Evolutionary conservation across 2,888 invertebrate species (phyloP), one percentile per base, ranked within the genome.

Genomic region (Zaprionus lineosus): DNA sequence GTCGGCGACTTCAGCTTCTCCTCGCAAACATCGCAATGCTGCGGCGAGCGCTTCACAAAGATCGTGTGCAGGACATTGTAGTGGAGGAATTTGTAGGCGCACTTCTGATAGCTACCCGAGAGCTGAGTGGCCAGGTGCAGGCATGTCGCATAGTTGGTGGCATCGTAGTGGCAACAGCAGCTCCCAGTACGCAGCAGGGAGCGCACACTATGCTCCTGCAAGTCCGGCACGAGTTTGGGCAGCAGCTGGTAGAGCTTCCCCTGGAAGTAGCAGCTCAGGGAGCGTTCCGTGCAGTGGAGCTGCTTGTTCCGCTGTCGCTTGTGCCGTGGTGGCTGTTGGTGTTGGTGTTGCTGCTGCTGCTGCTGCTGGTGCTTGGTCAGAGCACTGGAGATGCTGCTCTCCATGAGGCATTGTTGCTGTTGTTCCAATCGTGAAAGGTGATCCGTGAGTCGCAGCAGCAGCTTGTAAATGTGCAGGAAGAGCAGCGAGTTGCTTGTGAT

Each of bases 121-220:
- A 87, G 65, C 8, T 61, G 71, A 0, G 64, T 73, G 15, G 79
- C 74, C n/a, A 86, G 41, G 2, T 68, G 65, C 5, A 90, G 62
- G 11, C 88, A 83, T 1, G 73, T 75, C 31, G 72, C 67, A 18
- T 88, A 83, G 21, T 86, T 87, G 1, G 62, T 36, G 2, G 82
- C 55, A 12, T 83, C 87, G 40, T 86, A 89, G 47, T 89, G 88
- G 16, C 90, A 90, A 37, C 90, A 90, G 34, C 90, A 90, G 18
- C 88, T 74, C 9, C 87, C 86, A 2, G 86, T 82, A 16, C 84
- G 86, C 7, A 85, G 64, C 1, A 90, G 73, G 24, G 84, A 85
- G 8, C 84, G 81, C 6, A 89, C 67, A 1, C 86, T 74, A 8
- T 83, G 75, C 43, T 87, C 85, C 43, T 88, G 88, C 36, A 88